These are phyloP conservation scores for Ameiurus melas DNA, from an alignment of 2,113 vertebrate genomes.

Conservation along the genomic window DNA sequence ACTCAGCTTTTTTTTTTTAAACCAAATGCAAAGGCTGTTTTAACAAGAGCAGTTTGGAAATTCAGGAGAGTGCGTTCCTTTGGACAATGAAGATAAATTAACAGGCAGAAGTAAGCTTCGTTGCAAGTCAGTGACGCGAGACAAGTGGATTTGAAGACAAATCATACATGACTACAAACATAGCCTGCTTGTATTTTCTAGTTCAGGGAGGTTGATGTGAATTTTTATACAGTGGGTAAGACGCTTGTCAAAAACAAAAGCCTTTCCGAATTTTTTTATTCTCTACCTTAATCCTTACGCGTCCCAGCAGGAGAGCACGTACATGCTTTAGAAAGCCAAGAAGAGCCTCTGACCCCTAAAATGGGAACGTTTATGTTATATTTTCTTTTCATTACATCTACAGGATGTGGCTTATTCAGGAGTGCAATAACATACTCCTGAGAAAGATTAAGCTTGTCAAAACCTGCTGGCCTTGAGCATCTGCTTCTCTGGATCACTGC, in stretches of 20 bases:
- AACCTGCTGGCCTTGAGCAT: background rate
- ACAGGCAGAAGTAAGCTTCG: background rate
- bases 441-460: constrained; percentile 7
- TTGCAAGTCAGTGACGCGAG: background rate
- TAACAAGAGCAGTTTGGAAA: constrained; percentile 18
- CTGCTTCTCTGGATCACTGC: background rate
- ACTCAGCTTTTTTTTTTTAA: background rate
- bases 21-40: background rate
- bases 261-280: background rate
- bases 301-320: background rate
- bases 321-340: constrained; percentile 3
- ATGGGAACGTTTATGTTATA: background rate
- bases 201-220: background rate
- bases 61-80: background rate
- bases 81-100: constrained; percentile 11
- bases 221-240: background rate
- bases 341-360: background rate
- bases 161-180: constrained; percentile 2
- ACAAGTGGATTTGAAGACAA: background rate
- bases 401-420: constrained; percentile 24
- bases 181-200: constrained; percentile 2
- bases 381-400: constrained; percentile 28
- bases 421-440: constrained; percentile 17
- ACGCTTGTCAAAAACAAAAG: background rate
- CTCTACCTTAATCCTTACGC: background rate